Evolutionary conservation across 2,797 vertebrate species (phyloP).

Genomic region (Rhinophrynus dorsalis): DNA sequence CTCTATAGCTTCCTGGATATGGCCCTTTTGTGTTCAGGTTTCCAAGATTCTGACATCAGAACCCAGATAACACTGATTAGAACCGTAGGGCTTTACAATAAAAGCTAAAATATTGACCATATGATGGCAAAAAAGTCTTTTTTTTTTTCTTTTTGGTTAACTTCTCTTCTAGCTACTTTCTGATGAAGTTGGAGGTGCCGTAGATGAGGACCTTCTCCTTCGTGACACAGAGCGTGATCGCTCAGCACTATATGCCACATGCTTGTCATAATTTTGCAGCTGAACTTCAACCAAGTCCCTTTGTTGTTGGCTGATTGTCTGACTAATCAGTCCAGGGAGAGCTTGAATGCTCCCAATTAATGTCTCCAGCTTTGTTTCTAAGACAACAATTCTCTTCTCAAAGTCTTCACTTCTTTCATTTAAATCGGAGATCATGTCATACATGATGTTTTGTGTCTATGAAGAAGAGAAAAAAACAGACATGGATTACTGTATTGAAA

Average conservation of each 20-base stretch:
- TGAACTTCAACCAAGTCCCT: conserved; percentile 93
- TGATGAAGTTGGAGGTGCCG: conserved; percentile 95
- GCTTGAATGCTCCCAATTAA: conserved; percentile 94
- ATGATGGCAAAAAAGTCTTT: conserved; percentile 98
- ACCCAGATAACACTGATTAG: conserved; percentile 96
- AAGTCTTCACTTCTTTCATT: conserved; percentile 98
- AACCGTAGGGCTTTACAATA: conserved; percentile 99
- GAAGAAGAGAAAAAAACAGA: conserved; percentile 56
- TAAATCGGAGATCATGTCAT: conserved; percentile 97
- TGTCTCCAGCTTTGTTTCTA: conserved; percentile 96
- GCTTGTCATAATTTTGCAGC: conserved; percentile 90
- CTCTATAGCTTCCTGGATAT: too few species aligned
- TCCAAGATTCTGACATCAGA: conserved; percentile 96
- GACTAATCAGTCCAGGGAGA: conserved; percentile 94
- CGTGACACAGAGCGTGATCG: conserved; percentile 90
- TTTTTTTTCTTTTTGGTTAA: conserved; percentile 85
- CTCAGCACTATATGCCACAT: conserved; percentile 78
- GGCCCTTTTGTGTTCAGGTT: conserved; percentile 80
- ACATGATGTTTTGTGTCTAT: conserved; percentile 99
- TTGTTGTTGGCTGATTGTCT: conserved; percentile 96
- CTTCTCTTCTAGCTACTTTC: conserved; percentile 97
- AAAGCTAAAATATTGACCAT: conserved; percentile 98
- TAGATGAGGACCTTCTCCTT: conserved; percentile 90
- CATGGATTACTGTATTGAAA: not conserved
- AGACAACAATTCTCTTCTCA: conserved; percentile 94